Evolutionary conservation across 2,797 vertebrate species (phyloP), one percentile per base, ranked within the genome.

Genomic region (Catostomus latipinnis): DNA sequence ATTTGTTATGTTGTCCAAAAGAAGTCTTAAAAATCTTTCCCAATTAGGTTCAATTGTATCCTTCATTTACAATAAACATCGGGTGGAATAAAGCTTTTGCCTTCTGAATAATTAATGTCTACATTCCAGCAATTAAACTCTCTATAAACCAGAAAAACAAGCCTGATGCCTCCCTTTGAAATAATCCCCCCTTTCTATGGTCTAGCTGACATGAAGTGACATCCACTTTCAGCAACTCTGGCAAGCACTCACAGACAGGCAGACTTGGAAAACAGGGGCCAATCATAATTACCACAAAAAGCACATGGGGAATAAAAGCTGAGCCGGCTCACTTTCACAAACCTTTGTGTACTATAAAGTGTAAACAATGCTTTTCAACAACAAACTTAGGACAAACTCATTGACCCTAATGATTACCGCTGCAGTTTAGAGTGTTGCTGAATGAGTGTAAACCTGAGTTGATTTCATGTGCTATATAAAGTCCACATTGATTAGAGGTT

Each of bases 71-170:
- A 73, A 66, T 60, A 72, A 72, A 54, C 61, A 68, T 8, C 2
- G 12, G 53, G 34, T 61, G n/a, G 71, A 74, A 78, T 63, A 70
- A 82, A 78, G 56, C 14, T 65, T 61, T 63, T 22, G 58, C 11
- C 8, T 9, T 54, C 46, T 56, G 57, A 78, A 63, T 45, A 69
- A 12, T 82, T 52, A 61, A 68, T 52, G 14, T 54, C n/a, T 43
- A 34, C 81, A 74, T 81, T 65, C 79, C 67, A 77, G 66, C 82
- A 83, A 89, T 87, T 86, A 82, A 87, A 81, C 48, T 80, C 82
- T 86, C 82, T 81, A 80, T 78, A 70, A 81, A 81, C 76, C 83
- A 84, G 71, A 9, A 61, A 14, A 54, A 76, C 66, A 11, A 62
- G 58, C 77, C 9, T 56, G 52, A 81, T 60, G 53, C 48, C 46